Conservation (phyloP, 2,888 invertebrate species). For the Smittia aterrima region DNA sequence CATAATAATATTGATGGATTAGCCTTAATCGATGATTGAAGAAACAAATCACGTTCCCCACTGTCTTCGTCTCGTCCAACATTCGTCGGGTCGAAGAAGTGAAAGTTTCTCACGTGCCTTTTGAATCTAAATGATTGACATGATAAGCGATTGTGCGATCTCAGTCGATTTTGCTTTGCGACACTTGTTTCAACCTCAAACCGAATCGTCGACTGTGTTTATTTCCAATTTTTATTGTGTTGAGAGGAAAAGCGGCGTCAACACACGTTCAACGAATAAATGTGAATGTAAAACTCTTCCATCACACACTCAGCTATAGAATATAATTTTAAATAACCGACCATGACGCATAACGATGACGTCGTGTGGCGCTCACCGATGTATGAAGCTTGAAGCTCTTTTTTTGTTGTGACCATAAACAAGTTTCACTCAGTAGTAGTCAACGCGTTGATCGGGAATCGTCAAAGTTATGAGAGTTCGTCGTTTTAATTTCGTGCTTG, state of each 20-base stretch:
- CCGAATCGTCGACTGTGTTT: background rate
- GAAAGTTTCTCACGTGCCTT: conserved; percentile 18
- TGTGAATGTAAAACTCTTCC: background rate
- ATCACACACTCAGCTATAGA: background rate
- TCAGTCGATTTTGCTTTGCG: no score
- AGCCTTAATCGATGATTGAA: conserved; percentile 5
- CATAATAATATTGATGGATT: background rate
- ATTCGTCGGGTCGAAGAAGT: background rate
- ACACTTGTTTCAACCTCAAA: background rate
- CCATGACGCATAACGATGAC: conserved; percentile 22
- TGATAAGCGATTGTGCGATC: no score
- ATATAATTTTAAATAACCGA: background rate
- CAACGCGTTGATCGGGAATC: conserved; percentile 28
- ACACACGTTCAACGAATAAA: background rate
- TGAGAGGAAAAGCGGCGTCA: background rate
- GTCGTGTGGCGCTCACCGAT: conserved; percentile 7
- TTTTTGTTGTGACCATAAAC: conserved; percentile 34
- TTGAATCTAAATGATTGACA: no score
- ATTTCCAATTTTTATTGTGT: background rate
- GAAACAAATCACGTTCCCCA: background rate
- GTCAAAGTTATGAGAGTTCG: background rate
- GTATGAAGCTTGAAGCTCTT: background rate
- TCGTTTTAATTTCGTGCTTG: background rate
- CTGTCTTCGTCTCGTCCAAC: background rate
- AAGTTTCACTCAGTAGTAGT: conserved; percentile 27